Conservation (phyloP, 1,140 invertebrate genomes). For the Caenorhabditis tropicalis region DNA sequence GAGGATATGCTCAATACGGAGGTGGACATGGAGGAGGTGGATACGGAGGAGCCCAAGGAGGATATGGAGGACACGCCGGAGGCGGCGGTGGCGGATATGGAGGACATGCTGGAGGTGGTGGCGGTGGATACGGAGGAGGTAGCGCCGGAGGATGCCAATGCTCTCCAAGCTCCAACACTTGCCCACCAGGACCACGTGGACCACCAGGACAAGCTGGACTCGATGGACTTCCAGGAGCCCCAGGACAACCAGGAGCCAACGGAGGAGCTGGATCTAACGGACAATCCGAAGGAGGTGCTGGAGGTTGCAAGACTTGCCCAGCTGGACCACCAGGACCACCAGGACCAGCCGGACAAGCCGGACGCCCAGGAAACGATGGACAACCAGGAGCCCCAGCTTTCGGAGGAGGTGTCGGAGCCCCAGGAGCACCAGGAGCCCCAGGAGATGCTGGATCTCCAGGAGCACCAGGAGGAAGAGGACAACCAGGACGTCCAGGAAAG, state of each 20-base stretch:
- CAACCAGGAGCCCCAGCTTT: slow-evolving; percentile 16
- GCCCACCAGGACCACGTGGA: slow-evolving; percentile 41
- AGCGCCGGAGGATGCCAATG: slow-evolving; percentile 15
- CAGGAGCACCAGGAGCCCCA: slow-evolving; percentile 47
- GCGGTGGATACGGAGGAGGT: slow-evolving; percentile 17
- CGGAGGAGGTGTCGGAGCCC: slow-evolving; percentile 22
- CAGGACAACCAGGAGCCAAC: slow-evolving; percentile 24
- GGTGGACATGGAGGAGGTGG: slow-evolving; percentile 12
- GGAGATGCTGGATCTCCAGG: slow-evolving; percentile 47
- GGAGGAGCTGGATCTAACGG: slow-evolving; percentile 26
- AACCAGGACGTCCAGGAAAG: slow-evolving; percentile 44
- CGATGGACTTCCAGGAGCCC: slow-evolving; percentile 24
- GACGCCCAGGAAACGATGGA: slow-evolving; percentile 43
- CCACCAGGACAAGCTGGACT: slow-evolving; percentile 38
- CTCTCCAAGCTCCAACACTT: slow-evolving; percentile 40
- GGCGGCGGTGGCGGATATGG: slow-evolving; percentile 12
- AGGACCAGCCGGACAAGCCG: slow-evolving; percentile 53
- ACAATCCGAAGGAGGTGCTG: not conserved
- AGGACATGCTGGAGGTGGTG: not conserved
- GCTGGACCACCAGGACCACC: slow-evolving; percentile 55
- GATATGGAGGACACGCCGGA: not conserved
- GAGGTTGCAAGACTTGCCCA: slow-evolving; percentile 53
- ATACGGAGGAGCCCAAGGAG: not conserved
- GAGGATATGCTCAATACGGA: slow-evolving; percentile 37
- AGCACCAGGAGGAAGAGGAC: slow-evolving; percentile 48